These are phyloP conservation scores for Lypha dubia DNA, from an alignment of 2,888 invertebrate species.

Conservation along the genomic window DNA sequence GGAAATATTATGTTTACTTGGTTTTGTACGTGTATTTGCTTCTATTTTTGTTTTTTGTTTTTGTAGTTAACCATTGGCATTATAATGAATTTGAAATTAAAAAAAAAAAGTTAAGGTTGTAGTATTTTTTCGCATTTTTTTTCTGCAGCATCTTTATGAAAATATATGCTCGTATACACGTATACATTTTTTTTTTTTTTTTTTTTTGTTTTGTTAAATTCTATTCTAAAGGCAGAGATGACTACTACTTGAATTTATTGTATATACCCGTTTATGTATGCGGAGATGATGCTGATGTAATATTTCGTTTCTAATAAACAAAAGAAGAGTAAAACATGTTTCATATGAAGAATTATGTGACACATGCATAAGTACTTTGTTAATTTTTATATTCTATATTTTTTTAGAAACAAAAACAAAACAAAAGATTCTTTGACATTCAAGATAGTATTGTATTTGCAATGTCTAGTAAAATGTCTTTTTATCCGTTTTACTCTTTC, in stretches of 20 bases:
- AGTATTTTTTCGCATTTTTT: slow-evolving; percentile 17
- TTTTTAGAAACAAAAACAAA: slow-evolving; percentile 25
- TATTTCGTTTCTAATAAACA: slow-evolving; percentile 59
- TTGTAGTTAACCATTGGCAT: slow-evolving; percentile 69
- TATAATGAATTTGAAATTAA: slow-evolving; percentile 67
- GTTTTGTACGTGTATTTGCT: slow-evolving; percentile 18
- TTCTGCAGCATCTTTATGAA: slow-evolving; percentile 9
- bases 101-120: slow-evolving; percentile 49
- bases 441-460: slow-evolving; percentile 64
- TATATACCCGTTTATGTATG: slow-evolving; percentile 1
- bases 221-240: slow-evolving; percentile 39
- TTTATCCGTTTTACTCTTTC: slow-evolving; percentile 2
- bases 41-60: slow-evolving; percentile 51
- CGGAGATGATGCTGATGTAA: slow-evolving; percentile 42
- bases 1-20: slow-evolving; percentile 60
- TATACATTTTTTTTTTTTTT: too few relatives aligned
- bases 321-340: slow-evolving; percentile 28
- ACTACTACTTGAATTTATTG: slow-evolving; percentile 52
- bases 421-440: slow-evolving; percentile 68
- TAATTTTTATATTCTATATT: slow-evolving; percentile 62
- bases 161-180: too few relatives aligned
- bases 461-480: slow-evolving; percentile 63
- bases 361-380: slow-evolving; percentile 80
- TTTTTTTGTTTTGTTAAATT: slow-evolving; percentile 36
- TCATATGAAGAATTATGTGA: slow-evolving; percentile 74